Evolutionary conservation across 2,113 vertebrate genomes (phyloP).

Genomic region (Marmota flaviventris): DNA sequence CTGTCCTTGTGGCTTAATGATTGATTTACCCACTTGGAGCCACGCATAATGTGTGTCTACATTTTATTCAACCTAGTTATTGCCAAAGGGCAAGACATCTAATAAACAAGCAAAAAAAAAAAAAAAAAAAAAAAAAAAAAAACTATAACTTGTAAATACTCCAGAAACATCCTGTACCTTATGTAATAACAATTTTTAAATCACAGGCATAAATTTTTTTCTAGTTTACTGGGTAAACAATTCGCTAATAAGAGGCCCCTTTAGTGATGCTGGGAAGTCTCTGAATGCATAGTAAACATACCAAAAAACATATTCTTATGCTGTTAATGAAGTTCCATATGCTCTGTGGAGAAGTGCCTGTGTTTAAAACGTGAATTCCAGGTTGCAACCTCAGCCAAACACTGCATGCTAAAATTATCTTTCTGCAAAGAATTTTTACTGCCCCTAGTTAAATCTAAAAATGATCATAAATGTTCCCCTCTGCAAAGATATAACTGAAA

Average conservation of each 20-base stretch:
- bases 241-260: not conserved
- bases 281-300: constrained; percentile 16
- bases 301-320: not conserved
- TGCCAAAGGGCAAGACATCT: not conserved
- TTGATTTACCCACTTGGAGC: not conserved
- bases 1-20: not conserved
- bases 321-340: constrained; percentile 18
- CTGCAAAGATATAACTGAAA: constrained; percentile 32
- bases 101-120: not conserved
- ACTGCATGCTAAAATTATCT: constrained; percentile 23
- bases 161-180: not conserved
- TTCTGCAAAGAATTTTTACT: constrained; percentile 55
- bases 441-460: constrained; percentile 60
- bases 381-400: constrained; percentile 59
- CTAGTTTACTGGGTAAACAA: constrained; percentile 37
- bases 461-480: constrained; percentile 34
- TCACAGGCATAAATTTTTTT: not conserved
- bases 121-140: too few species aligned
- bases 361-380: constrained; percentile 55
- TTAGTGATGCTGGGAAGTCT: not conserved
- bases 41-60: not conserved
- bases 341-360: not conserved
- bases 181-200: not conserved
- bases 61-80: not conserved
- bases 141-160: not conserved